phyloP scores from a whole-genome alignment of 1,140 invertebrate genomes.

The Paraescarpia echinospica region DNA sequence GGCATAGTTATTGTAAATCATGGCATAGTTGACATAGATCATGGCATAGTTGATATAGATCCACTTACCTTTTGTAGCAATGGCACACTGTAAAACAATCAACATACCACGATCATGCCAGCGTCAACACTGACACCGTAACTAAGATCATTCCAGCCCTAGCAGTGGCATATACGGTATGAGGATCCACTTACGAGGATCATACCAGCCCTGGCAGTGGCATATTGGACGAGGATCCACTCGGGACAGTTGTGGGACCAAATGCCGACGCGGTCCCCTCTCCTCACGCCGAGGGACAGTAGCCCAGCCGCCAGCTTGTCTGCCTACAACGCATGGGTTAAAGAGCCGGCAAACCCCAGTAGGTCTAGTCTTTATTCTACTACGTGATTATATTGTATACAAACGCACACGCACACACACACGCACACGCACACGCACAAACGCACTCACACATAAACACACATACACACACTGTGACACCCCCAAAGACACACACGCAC shows the following conservation, averaged over 20 bases:
- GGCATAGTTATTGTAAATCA: too few species aligned
- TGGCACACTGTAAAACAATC: background rate
- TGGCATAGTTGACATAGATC: too few species aligned
- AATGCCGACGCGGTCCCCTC: constrained; percentile 82
- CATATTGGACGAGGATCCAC: constrained; percentile 80
- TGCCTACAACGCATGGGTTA: constrained; percentile 57
- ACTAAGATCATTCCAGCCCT: constrained; percentile 71
- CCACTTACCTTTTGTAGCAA: too few species aligned
- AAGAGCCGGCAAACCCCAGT: constrained; percentile 17
- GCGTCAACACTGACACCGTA: background rate
- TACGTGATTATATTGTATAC: background rate
- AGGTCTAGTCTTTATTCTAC: background rate
- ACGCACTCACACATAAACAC: background rate
- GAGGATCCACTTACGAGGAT: constrained; percentile 67
- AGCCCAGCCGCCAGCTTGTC: constrained; percentile 82
- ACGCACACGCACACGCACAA: background rate
- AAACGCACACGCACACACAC: background rate
- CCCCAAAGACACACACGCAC: background rate
- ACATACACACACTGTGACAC: too few species aligned
- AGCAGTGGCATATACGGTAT: constrained; percentile 68
- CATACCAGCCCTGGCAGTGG: constrained; percentile 78
- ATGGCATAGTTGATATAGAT: too few species aligned
- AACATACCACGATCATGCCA: background rate
- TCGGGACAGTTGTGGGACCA: constrained; percentile 85
- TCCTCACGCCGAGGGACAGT: constrained; percentile 72